phyloP scores from a whole-genome alignment of 2,113 vertebrate species.

The Chaetodon auriga region DNA sequence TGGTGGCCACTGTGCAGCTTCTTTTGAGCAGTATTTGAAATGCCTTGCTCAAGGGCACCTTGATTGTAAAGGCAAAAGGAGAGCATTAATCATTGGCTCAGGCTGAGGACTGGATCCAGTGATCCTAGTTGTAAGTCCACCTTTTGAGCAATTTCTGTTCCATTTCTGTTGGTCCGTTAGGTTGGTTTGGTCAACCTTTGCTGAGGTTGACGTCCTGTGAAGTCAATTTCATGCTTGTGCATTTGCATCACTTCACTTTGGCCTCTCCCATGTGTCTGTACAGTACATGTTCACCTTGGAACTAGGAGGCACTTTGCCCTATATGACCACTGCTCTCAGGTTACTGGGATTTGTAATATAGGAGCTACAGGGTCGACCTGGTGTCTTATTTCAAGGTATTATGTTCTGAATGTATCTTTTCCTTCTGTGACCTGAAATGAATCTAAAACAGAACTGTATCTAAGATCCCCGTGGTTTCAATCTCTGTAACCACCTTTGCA shows the following conservation, averaged over 20 bases:
- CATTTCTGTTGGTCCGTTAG: neutral
- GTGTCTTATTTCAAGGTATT: neutral
- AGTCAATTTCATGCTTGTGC: neutral
- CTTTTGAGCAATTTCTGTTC: neutral
- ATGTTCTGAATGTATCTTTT: neutral
- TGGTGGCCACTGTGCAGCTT: too few species aligned
- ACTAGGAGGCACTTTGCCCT: neutral
- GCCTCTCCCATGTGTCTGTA: neutral
- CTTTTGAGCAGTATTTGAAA: too few species aligned
- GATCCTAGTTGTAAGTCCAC: too few species aligned
- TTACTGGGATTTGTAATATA: conserved; percentile 2
- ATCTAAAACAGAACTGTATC: neutral
- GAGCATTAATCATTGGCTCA: too few species aligned
- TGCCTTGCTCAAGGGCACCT: too few species aligned
- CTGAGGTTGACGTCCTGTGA: neutral
- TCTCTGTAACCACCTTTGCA: too few species aligned
- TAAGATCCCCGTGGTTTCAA: neutral
- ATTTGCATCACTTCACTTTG: neutral
- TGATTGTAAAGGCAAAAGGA: too few species aligned
- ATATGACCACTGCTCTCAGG: neutral
- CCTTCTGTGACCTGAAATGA: neutral
- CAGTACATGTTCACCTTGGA: neutral
- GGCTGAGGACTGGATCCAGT: neutral
- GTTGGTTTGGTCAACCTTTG: neutral
- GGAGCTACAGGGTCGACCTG: neutral